Percentiles rank a stretch among this genome's conserved stretches.
Evolutionary conservation across 2,113 vertebrate species (phyloP).

Genomic region (Tychaedon coryphoeus): DNA sequence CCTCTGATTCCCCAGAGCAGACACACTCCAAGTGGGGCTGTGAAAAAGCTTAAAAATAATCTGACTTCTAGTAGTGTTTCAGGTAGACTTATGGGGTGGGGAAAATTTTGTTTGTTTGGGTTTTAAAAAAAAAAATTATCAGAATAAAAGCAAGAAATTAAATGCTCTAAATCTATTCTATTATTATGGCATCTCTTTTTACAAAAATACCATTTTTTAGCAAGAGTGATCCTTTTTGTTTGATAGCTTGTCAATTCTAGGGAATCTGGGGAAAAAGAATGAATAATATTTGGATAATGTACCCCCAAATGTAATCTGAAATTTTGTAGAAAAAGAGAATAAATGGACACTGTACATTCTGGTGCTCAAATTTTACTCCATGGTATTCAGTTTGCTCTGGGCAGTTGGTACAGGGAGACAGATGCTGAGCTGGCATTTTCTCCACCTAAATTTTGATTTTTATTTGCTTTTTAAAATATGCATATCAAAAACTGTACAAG

Average conservation of each 20-base stretch:
- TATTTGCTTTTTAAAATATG: neutral
- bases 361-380: neutral
- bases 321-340: neutral
- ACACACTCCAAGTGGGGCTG: neutral
- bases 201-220: neutral
- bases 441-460: neutral
- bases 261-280: neutral
- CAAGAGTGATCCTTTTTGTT: neutral
- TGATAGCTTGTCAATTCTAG: neutral
- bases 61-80: neutral
- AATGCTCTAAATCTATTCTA: neutral
- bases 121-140: rapidly evolving
- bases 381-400: neutral
- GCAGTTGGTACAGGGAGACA: neutral
- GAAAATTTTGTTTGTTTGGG: neutral
- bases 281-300: neutral
- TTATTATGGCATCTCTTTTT: neutral
- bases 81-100: neutral
- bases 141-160: neutral
- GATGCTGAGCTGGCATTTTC: neutral
- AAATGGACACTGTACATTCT: neutral
- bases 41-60: neutral
- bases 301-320: neutral
- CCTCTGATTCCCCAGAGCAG: neutral
- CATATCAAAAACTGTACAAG: neutral